Conservation (phyloP, 2,888 invertebrate genomes). For the Ypsolopha scabrella region DNA sequence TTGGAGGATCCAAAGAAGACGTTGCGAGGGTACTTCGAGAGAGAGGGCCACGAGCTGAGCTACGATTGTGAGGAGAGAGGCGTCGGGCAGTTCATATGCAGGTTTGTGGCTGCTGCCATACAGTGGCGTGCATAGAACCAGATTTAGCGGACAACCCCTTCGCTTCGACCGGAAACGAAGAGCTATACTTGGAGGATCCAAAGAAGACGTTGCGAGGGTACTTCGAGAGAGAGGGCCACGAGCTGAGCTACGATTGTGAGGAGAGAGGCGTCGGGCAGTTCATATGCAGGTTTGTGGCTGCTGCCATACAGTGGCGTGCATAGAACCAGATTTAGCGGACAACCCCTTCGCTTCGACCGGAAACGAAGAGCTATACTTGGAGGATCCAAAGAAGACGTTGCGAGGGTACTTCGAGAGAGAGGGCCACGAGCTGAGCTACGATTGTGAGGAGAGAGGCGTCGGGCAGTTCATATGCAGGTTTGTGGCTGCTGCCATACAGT, state of each 20-base stretch:
- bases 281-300: slow-evolving; percentile 74
- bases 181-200: slow-evolving; percentile 92
- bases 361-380: slow-evolving; percentile 91
- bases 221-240: slow-evolving; percentile 93
- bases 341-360: slow-evolving; percentile 86
- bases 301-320: too few species aligned
- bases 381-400: slow-evolving; percentile 96
- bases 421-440: slow-evolving; percentile 85
- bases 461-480: slow-evolving; percentile 89
- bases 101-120: slow-evolving; percentile 59
- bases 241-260: slow-evolving; percentile 87
- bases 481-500: slow-evolving; percentile 38
- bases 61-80: slow-evolving; percentile 91
- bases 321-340: slow-evolving; percentile 82
- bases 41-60: slow-evolving; percentile 87
- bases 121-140: too few species aligned
- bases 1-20: slow-evolving; percentile 96
- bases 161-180: slow-evolving; percentile 85
- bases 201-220: slow-evolving; percentile 94
- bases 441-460: slow-evolving; percentile 86
- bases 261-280: slow-evolving; percentile 90
- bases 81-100: slow-evolving; percentile 87
- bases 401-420: slow-evolving; percentile 96
- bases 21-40: slow-evolving; percentile 92
- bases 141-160: slow-evolving; percentile 88